These are phyloP conservation scores for Drosophila kurseongensis DNA, from an alignment of 1,140 invertebrate genomes.

Conservation along the genomic window DNA sequence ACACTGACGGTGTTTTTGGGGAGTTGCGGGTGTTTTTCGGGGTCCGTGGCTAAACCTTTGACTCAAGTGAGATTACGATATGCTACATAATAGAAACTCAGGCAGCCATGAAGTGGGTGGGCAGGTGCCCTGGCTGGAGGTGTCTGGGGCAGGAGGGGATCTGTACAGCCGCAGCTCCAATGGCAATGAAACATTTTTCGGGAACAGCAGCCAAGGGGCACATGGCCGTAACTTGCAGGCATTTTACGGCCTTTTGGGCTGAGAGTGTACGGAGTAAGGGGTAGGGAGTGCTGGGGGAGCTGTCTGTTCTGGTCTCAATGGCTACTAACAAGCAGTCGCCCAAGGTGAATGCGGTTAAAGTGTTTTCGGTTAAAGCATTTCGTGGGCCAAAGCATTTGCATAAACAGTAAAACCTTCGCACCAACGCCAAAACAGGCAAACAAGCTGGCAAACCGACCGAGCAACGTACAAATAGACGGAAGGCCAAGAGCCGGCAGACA, in stretches of 20 bases:
- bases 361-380: conserved; percentile 77
- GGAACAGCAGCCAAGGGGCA: conserved; percentile 66
- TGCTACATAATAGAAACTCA: conserved; percentile 70
- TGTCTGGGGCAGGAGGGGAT: conserved; percentile 35
- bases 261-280: background rate
- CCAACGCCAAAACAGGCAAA: conserved; percentile 38
- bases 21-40: conserved; percentile 27
- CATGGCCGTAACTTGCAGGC: conserved; percentile 75
- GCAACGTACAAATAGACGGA: conserved; percentile 10
- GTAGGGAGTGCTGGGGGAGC: conserved; percentile 5
- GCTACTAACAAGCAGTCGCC: conserved; percentile 77
- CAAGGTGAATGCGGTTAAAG: conserved; percentile 81
- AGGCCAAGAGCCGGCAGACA: conserved; percentile 9
- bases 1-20: conserved; percentile 15
- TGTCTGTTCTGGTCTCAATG: conserved; percentile 68
- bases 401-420: conserved; percentile 61
- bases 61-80: conserved; percentile 76
- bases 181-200: conserved; percentile 79
- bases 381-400: conserved; percentile 73
- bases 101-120: conserved; percentile 48
- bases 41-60: conserved; percentile 70
- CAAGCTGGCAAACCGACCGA: conserved; percentile 9
- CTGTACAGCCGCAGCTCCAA: conserved; percentile 14
- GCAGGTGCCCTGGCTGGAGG: conserved; percentile 4
- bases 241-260: conserved; percentile 78